These are phyloP conservation scores for Micrasema longulum DNA, from an alignment of 1,140 invertebrate species.

Conservation along the genomic window DNA sequence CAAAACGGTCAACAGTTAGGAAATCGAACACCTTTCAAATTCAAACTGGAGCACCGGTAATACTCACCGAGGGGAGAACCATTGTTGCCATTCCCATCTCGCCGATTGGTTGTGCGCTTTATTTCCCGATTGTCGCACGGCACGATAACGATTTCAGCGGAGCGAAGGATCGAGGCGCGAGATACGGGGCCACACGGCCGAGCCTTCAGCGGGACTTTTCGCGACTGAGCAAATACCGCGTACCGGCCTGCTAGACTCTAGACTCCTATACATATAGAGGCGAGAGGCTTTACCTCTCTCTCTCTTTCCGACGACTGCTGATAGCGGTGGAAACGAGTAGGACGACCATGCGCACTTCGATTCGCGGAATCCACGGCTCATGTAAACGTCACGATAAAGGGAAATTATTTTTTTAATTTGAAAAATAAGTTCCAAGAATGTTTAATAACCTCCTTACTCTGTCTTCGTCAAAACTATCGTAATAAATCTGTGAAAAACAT, in stretches of 20 bases:
- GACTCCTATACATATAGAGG: slow-evolving; percentile 6
- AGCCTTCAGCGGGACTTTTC: slow-evolving; percentile 15
- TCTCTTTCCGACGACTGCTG: slow-evolving; percentile 5
- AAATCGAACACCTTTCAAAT: slow-evolving; percentile 10
- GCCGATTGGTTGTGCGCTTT: not conserved
- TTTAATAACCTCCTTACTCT: too few relatives aligned
- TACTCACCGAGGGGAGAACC: slow-evolving; percentile 30
- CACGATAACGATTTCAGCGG: not conserved
- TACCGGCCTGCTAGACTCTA: not conserved
- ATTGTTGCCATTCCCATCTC: slow-evolving; percentile 33
- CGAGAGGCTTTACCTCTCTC: slow-evolving; percentile 22
- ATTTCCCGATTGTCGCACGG: slow-evolving; percentile 12
- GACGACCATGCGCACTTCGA: slow-evolving; percentile 24
- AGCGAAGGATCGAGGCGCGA: not conserved
- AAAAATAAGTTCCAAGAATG: too few relatives aligned
- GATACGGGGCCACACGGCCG: not conserved
- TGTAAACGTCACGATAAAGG: slow-evolving; percentile 31
- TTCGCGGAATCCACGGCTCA: slow-evolving; percentile 27
- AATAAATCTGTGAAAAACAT: too few relatives aligned
- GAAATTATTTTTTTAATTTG: slow-evolving; percentile 5
- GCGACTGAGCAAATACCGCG: not conserved
- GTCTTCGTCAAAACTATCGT: too few relatives aligned
- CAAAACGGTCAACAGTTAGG: slow-evolving; percentile 23
- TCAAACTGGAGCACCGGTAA: slow-evolving; percentile 7
- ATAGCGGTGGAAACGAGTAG: not conserved